These are phyloP conservation scores for Malacosoma neustria DNA, from an alignment of 2,888 invertebrate genomes.

Conservation along the genomic window DNA sequence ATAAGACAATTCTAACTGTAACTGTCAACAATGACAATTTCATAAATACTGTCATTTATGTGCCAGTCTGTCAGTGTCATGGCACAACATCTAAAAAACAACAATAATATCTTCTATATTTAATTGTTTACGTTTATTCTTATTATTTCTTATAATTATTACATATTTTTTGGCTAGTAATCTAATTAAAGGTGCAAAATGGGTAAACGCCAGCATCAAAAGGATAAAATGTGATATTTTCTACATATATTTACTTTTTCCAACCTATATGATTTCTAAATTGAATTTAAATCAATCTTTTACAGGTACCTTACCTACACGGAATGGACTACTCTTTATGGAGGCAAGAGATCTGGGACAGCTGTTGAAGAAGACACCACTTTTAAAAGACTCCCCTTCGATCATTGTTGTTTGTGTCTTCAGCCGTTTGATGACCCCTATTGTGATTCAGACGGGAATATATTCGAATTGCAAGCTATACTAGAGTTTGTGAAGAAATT, in stretches of 20 bases:
- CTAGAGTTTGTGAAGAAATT: conserved; percentile 91
- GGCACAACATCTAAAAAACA: too few species aligned
- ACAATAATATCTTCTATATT: too few species aligned
- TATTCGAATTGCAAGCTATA: conserved; percentile 93
- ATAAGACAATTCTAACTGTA: too few species aligned
- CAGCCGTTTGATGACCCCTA: conserved; percentile 95
- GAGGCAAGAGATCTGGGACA: conserved; percentile 86
- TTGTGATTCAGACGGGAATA: conserved; percentile 91
- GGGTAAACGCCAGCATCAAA: conserved; percentile 96
- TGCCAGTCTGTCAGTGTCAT: too few species aligned
- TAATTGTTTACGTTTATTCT: too few species aligned
- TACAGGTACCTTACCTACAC: conserved; percentile 88
- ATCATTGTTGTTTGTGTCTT: conserved; percentile 93
- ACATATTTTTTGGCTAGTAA: too few species aligned
- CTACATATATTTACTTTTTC: neutral
- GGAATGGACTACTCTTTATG: conserved; percentile 92
- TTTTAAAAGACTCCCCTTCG: conserved; percentile 93
- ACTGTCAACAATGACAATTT: too few species aligned
- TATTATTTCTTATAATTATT: too few species aligned
- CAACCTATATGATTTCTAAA: neutral
- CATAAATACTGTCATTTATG: too few species aligned
- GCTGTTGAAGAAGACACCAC: conserved; percentile 83
- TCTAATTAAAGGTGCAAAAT: conserved; percentile 73
- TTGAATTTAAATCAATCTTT: neutral
- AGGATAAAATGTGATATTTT: conserved; percentile 89